Evolutionary conservation across 2,888 invertebrate species (phyloP), one percentile per base, ranked within the genome.

Genomic region (Campopleginae sp.): DNA sequence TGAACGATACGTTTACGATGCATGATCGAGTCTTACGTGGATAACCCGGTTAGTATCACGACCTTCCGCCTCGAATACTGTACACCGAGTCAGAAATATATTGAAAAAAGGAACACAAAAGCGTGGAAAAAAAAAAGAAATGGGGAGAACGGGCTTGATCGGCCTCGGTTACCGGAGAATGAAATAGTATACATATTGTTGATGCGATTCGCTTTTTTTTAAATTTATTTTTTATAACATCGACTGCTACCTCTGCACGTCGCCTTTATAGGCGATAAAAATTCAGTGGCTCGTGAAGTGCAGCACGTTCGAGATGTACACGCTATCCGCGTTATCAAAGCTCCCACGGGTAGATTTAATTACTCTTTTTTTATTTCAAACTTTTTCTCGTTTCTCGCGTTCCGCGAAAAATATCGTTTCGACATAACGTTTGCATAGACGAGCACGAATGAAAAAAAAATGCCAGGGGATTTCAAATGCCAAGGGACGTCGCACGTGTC

Each of bases 191-290:
- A 79, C 75, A 81, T 82, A 58, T 78, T 81, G 51, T 65, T 76
- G 48, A 61, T 61, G 68, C 27, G 79, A 66, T 77, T 80, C 58
- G 23, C 27, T 58, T 78, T 61, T 68, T 58, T 77, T 48, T 74
- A n/a, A n/a, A 79, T 54, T 71, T 8, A 38, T 76, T 65, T 48
- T 76, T 75, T 63, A 51, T 63, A 33, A 42, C 70, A 70, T 19
- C 17, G 23, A 44, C 79, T 63, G 44, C 61, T 48, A 54, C 70
- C 63, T 46, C 31, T 75, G 66, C 48, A 66, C 71, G 79, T 76
- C 70, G 82, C 31, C 51, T 85, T 82, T 85, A 79, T 80, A 82
- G 85, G 79, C 85, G 82, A 85, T 85, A 85, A 82, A 85, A 85
- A 82, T 85, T 79, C 79, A 85, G 75, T 82, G 85, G 82, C 75